phyloP scores from a whole-genome alignment of 2,888 invertebrate species.

The Hoplodrina blanda region DNA sequence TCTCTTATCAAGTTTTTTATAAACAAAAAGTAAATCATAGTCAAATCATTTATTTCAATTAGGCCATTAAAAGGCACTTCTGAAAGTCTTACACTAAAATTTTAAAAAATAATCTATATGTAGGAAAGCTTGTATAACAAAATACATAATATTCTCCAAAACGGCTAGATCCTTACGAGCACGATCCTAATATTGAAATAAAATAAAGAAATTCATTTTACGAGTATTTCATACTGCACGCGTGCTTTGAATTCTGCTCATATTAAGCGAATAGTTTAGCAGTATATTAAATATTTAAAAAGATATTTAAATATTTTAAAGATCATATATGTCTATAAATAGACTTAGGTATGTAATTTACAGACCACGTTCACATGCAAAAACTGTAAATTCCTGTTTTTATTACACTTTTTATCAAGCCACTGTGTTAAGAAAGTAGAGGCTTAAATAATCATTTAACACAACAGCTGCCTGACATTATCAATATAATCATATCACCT shows the following conservation, averaged over 20 bases:
- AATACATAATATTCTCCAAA: background rate
- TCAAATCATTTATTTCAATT: too few species aligned
- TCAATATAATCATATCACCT: constrained; percentile 41
- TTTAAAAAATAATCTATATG: too few species aligned
- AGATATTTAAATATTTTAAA: background rate
- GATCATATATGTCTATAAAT: too few species aligned
- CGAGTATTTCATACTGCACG: background rate
- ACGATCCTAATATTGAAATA: background rate
- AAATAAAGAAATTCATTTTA: constrained; percentile 17
- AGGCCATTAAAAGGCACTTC: too few species aligned
- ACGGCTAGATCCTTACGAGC: background rate
- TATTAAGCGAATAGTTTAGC: background rate
- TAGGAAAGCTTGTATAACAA: too few species aligned
- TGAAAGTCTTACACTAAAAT: too few species aligned
- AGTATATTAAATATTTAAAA: too few species aligned
- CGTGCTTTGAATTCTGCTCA: background rate
- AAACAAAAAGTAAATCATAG: too few species aligned
- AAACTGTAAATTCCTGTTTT: constrained; percentile 1
- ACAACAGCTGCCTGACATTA: constrained; percentile 41
- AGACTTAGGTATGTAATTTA: background rate
- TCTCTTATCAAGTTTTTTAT: too few species aligned
- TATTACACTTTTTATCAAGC: background rate
- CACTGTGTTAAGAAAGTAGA: constrained; percentile 30
- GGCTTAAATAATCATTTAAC: constrained; percentile 23
- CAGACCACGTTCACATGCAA: background rate